Conservation (phyloP, 2,113 vertebrate genomes). For the Elachura formosa region DNA sequence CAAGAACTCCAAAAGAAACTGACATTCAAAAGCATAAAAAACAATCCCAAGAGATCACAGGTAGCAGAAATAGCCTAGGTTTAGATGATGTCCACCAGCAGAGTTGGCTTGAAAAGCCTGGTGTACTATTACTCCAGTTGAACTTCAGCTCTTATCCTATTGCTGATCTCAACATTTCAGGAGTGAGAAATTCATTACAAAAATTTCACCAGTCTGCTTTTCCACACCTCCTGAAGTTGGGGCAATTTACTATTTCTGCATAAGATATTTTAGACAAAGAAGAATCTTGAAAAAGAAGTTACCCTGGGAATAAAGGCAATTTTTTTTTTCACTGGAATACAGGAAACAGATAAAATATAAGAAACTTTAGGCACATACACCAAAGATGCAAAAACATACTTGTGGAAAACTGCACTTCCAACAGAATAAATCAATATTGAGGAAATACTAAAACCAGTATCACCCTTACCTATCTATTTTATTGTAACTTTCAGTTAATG, state of each 20-base stretch:
- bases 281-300: neutral
- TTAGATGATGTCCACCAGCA: neutral
- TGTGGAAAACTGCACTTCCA: neutral
- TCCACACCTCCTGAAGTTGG: neutral
- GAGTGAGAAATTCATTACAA: neutral
- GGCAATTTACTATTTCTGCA: neutral
- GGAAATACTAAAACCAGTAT: neutral
- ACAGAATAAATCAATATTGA: neutral
- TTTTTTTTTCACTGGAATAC: neutral
- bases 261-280: neutral
- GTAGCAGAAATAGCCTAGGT: neutral
- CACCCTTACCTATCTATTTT: fast-evolving
- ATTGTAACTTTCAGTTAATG: neutral
- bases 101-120: neutral
- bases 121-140: neutral
- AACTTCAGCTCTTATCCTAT: neutral
- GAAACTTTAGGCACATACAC: neutral
- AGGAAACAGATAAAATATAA: neutral
- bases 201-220: neutral
- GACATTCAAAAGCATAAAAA: neutral
- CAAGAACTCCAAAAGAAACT: neutral
- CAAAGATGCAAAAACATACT: neutral
- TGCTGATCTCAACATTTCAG: neutral
- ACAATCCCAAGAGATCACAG: neutral
- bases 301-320: neutral